phyloP scores from a whole-genome alignment of 2,113 vertebrate species.

The Ictalurus punctatus region DNA sequence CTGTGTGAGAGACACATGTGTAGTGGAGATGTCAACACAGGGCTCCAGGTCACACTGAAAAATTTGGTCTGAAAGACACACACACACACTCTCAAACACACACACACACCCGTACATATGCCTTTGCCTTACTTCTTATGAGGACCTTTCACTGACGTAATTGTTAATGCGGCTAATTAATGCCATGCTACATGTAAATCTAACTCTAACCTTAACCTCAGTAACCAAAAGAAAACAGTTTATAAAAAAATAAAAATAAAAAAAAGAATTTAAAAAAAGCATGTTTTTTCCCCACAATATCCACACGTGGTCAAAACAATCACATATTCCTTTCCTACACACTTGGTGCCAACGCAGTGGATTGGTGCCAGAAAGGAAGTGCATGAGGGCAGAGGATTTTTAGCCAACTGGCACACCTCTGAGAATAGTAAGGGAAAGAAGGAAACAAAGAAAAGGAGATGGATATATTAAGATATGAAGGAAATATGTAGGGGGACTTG shows the following conservation, averaged over 20 bases:
- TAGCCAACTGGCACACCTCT: constrained; percentile 1
- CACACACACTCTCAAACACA: constrained; percentile 26
- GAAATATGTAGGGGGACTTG: constrained; percentile 32
- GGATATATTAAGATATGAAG: constrained; percentile 16
- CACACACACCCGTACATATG: neutral
- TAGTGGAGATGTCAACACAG: neutral
- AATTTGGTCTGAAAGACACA: neutral
- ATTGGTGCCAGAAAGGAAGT: constrained; percentile 10
- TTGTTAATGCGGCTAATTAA: neutral
- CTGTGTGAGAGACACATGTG: constrained; percentile 16
- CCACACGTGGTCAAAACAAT: constrained; percentile 52
- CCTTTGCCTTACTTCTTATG: neutral
- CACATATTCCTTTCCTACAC: neutral
- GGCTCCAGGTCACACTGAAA: neutral
- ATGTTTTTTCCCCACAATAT: neutral
- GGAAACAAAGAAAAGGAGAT: constrained; percentile 34
- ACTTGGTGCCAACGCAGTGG: neutral
- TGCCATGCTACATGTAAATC: neutral
- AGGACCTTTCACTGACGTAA: neutral
- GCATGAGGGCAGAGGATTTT: constrained; percentile 17
- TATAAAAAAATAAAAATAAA: neutral
- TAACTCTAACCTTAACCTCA: neutral
- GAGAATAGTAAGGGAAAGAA: constrained; percentile 15
- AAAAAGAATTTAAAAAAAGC: neutral
- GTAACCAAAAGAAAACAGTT: neutral